Percentiles rank a stretch among this genome's conserved stretches.
Evolutionary conservation across 2,888 invertebrate species (phyloP).

Genomic region (Drosophila ezoana): DNA sequence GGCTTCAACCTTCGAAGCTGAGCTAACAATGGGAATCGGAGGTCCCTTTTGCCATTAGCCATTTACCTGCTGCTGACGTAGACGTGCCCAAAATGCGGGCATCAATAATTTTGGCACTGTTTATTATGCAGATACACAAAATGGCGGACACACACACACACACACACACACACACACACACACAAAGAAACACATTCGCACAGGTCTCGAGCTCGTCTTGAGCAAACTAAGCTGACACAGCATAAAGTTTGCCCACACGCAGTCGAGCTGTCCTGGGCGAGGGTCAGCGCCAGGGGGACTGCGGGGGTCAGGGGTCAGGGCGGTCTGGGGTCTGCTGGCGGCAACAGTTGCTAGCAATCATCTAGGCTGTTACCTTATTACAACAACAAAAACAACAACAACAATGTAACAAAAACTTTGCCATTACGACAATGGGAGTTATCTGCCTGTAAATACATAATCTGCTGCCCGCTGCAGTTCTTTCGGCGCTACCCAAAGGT

Average conservation of each 20-base stretch:
- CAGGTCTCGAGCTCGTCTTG: slow-evolving; percentile 42
- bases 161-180: slow-evolving; percentile 9
- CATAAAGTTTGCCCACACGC: slow-evolving; percentile 58
- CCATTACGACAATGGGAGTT: slow-evolving; percentile 72
- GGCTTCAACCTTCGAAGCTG: neutral
- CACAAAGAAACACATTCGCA: neutral
- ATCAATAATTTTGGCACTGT: slow-evolving; percentile 74
- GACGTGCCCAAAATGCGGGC: slow-evolving; percentile 72
- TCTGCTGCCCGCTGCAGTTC: slow-evolving; percentile 60
- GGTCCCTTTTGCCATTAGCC: slow-evolving; percentile 38
- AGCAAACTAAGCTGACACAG: slow-evolving; percentile 67
- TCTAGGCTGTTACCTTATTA: slow-evolving; percentile 76
- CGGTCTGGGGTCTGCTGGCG: slow-evolving; percentile 11
- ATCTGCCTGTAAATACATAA: slow-evolving; percentile 79
- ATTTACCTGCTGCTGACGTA: slow-evolving; percentile 56
- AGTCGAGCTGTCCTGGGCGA: neutral
- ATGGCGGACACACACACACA: slow-evolving; percentile 48
- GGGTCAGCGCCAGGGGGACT: neutral
- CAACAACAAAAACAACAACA: slow-evolving; percentile 44
- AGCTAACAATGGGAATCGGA: slow-evolving; percentile 35
- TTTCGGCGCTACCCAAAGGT: slow-evolving; percentile 4
- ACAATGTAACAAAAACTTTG: slow-evolving; percentile 53
- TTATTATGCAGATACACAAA: slow-evolving; percentile 79
- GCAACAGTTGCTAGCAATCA: slow-evolving; percentile 77
- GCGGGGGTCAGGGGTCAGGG: neutral